phyloP scores from a whole-genome alignment of 2,888 invertebrate genomes.

The Drosophila macrospina region DNA sequence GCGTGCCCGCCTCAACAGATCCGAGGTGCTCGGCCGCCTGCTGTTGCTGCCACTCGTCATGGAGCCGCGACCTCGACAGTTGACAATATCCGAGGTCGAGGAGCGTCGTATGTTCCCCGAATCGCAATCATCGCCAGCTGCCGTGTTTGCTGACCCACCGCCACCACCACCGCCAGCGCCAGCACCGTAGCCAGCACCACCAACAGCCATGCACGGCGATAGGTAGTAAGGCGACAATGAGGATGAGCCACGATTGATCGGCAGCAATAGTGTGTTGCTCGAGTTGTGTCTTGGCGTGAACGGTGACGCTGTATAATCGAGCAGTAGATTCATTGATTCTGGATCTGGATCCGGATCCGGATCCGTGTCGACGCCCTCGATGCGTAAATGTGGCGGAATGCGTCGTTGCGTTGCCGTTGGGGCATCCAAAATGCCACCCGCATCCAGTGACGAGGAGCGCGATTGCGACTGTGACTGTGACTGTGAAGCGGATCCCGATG shows the following conservation, averaged over 20 bases:
- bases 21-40: slow-evolving; percentile 84
- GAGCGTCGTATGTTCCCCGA: slow-evolving; percentile 83
- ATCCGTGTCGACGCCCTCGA: slow-evolving; percentile 83
- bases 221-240: slow-evolving; percentile 83
- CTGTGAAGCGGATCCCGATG: slow-evolving; percentile 43
- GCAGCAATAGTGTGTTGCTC: slow-evolving; percentile 74
- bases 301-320: slow-evolving; percentile 83
- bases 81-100: slow-evolving; percentile 85
- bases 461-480: slow-evolving; percentile 22
- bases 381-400: slow-evolving; percentile 82
- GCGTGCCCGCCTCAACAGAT: slow-evolving; percentile 83
- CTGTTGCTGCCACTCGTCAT: slow-evolving; percentile 76
- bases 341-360: slow-evolving; percentile 22
- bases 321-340: slow-evolving; percentile 80
- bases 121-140: slow-evolving; percentile 35
- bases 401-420: slow-evolving; percentile 52
- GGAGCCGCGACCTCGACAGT: slow-evolving; percentile 77
- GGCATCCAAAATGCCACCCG: slow-evolving; percentile 1
- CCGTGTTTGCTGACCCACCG: not conserved
- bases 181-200: slow-evolving; percentile 4
- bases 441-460: slow-evolving; percentile 56
- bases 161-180: slow-evolving; percentile 16
- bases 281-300: slow-evolving; percentile 82
- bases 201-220: slow-evolving; percentile 74
- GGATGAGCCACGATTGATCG: slow-evolving; percentile 62